Conservation (phyloP, 2,888 invertebrate species). For the Druceiella hillmani region DNA sequence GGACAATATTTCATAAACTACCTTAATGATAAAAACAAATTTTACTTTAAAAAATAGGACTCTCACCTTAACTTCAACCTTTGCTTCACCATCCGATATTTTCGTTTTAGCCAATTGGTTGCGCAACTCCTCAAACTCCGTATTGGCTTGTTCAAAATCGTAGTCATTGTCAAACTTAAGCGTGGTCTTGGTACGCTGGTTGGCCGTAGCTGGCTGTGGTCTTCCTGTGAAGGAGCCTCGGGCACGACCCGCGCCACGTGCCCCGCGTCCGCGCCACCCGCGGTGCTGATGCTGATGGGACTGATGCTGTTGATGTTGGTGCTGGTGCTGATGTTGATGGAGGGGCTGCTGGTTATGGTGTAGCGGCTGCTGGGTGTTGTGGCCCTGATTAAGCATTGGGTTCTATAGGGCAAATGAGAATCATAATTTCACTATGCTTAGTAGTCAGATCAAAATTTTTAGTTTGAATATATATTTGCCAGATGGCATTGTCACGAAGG, state of each 20-base stretch:
- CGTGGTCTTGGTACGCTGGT: slow-evolving; percentile 55
- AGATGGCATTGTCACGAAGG: too few relatives aligned
- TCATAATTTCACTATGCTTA: too few relatives aligned
- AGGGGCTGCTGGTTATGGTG: slow-evolving; percentile 24
- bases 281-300: slow-evolving; percentile 30
- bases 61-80: slow-evolving; percentile 39
- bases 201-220: slow-evolving; percentile 33
- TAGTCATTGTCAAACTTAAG: slow-evolving; percentile 95
- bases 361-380: slow-evolving; percentile 30
- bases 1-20: too few relatives aligned
- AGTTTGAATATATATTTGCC: too few relatives aligned
- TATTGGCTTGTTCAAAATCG: slow-evolving; percentile 98
- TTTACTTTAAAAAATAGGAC: neutral
- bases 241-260: slow-evolving; percentile 35
- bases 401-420: too few relatives aligned
- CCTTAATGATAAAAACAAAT: neutral
- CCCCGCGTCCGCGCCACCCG: slow-evolving; percentile 43
- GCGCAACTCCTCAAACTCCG: slow-evolving; percentile 90
- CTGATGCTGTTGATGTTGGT: slow-evolving; percentile 18
- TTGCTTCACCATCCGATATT: slow-evolving; percentile 56
- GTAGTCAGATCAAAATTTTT: too few relatives aligned
- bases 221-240: slow-evolving; percentile 42
- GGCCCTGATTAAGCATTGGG: slow-evolving; percentile 21
- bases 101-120: slow-evolving; percentile 81
- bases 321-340: slow-evolving; percentile 19